Percentiles rank a stretch among this genome's conserved stretches.
Evolutionary conservation across 2,113 vertebrate species (phyloP).

Genomic region (Scopus umbretta): DNA sequence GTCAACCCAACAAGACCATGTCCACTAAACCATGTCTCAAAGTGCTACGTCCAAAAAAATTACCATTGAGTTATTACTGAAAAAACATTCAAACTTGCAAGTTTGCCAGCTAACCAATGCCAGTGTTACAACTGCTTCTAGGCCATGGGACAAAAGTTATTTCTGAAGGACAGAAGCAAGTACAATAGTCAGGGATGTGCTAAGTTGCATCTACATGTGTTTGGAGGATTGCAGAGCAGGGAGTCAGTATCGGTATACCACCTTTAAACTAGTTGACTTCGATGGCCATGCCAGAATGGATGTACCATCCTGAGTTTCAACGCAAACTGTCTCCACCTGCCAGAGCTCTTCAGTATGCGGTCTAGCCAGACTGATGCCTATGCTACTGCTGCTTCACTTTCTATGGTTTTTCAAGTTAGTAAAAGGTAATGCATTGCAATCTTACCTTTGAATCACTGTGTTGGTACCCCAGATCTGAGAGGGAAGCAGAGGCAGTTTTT

Average conservation of each 20-base stretch:
- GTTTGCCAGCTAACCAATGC: background rate
- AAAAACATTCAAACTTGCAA: background rate
- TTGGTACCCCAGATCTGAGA: background rate
- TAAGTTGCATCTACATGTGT: background rate
- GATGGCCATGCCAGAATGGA: background rate
- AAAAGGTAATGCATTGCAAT: accelerated
- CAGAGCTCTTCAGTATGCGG: background rate
- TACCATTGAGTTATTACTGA: background rate
- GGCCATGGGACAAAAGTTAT: background rate
- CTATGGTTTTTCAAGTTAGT: background rate
- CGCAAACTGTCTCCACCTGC: too few relatives aligned
- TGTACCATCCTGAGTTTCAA: background rate
- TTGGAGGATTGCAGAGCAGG: background rate
- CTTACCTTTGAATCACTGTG: background rate
- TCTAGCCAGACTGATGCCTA: background rate
- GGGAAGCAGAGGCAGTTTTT: background rate
- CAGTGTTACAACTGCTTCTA: background rate
- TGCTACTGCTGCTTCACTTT: background rate
- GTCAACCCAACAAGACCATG: too few relatives aligned
- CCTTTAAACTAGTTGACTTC: background rate
- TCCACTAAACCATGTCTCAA: too few relatives aligned
- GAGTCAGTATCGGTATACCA: background rate
- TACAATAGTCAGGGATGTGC: background rate
- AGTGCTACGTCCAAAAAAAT: too few relatives aligned
- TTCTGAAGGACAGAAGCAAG: background rate